Evolutionary conservation across 2,113 vertebrate species (phyloP), one percentile per base, ranked within the genome.

Genomic region (Vicugna pacos): DNA sequence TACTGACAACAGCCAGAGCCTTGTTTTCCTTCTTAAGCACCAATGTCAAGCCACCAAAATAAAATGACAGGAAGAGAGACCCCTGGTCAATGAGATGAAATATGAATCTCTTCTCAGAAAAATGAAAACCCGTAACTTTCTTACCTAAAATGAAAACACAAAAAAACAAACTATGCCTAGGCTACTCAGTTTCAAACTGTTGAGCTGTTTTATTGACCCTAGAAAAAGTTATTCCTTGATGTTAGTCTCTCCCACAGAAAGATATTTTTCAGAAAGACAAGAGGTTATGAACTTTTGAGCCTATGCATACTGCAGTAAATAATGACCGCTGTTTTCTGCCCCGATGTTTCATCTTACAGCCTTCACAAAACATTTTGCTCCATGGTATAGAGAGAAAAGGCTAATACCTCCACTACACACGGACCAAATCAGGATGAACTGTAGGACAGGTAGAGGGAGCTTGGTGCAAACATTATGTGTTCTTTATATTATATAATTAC

Each of bases 261-360:
- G 65, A 52, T 5, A 76, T 52, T 94, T 96, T 89, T 94, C 52
- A 94, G 69, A 83, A 96, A 77, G 62, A 52, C n/a, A 76, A 89
- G 3, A 76, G 38, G 38, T 72, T 72, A 92, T 67, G 73, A 87
- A 87, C 48, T 90, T 92, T 76, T 70, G 28, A 87, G 24, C 92
- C 73, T 86, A 46, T 70, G 75, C n/a, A 89, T 20, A 72, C 26
- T 46, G 14, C 26, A 89, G 28, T 84, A 96, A 76, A 94, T 75
- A 69, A 80, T 62, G n/a, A 89, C 22, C n/a, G 73, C 8, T 15
- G 9, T 16, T 64, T 79, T 85, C 89, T 89, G 62, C 38, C 54
- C 35, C 20, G 75, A 88, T 72, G 70, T 17, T 82, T 96, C 54
- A 60, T 16, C 42, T 76, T 50, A 76, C 2, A 93, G n/a, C 1